These are phyloP conservation scores for Nasonia longicornis DNA, from an alignment of 1,140 invertebrate genomes.

Conservation along the genomic window DNA sequence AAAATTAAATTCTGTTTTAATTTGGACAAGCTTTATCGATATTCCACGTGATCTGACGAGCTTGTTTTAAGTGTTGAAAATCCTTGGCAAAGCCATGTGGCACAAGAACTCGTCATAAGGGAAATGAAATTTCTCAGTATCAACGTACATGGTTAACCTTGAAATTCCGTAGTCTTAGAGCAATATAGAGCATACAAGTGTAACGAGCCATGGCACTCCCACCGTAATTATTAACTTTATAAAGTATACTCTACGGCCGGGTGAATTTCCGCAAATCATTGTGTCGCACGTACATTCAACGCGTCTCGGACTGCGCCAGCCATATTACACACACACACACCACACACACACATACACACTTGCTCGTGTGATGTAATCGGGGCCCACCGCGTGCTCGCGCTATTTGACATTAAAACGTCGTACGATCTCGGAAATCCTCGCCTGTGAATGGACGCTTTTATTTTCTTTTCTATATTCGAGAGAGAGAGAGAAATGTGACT, in stretches of 20 bases:
- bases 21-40: too few relatives aligned
- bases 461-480: neutral
- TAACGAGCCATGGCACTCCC: neutral
- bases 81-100: too few relatives aligned
- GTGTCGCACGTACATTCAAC: neutral
- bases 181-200: neutral
- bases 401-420: constrained; percentile 15
- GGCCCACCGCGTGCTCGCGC: neutral
- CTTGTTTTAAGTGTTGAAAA: too few relatives aligned
- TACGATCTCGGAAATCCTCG: neutral
- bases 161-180: neutral
- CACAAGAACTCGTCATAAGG: too few relatives aligned
- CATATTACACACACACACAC: neutral
- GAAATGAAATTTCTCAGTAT: neutral
- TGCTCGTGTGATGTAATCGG: constrained; percentile 9
- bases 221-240: neutral
- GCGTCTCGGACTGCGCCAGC: neutral
- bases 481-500: neutral
- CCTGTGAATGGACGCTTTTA: neutral
- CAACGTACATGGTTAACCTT: neutral
- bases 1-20: too few relatives aligned
- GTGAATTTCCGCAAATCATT: constrained; percentile 22
- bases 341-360: neutral
- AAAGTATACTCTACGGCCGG: neutral
- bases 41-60: too few relatives aligned